Conservation (phyloP, 1,140 invertebrate species). For the Hestina assimilis region DNA sequence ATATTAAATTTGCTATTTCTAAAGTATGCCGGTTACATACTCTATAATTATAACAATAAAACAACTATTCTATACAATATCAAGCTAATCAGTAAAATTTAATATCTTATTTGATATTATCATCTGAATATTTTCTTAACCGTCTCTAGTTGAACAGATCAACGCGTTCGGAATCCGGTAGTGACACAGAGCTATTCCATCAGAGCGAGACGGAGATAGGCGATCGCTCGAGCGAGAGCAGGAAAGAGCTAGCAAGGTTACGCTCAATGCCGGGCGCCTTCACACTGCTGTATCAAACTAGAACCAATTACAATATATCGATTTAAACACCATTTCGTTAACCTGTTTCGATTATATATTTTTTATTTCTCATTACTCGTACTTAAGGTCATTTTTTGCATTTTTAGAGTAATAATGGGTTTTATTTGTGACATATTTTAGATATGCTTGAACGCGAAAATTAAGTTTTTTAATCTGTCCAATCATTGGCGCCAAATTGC, state of each 20-base stretch:
- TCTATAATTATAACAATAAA: too few relatives aligned
- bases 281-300: conserved; percentile 39
- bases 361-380: conserved; percentile 13
- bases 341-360: conserved; percentile 29
- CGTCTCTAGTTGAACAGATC: conserved; percentile 23
- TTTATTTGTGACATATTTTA: conserved; percentile 4
- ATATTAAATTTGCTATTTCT: too few relatives aligned
- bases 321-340: conserved; percentile 27
- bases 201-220: conserved; percentile 45
- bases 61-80: too few relatives aligned
- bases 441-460: neutral
- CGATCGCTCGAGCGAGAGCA: conserved; percentile 34
- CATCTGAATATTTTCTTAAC: conserved; percentile 6
- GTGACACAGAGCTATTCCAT: conserved; percentile 42
- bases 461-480: neutral
- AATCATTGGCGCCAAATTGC: neutral
- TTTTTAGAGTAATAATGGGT: conserved; percentile 11
- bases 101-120: neutral
- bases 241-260: conserved; percentile 63
- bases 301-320: conserved; percentile 38
- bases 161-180: conserved; percentile 64
- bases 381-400: conserved; percentile 28
- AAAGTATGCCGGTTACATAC: too few relatives aligned
- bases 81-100: too few relatives aligned
- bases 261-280: conserved; percentile 54